These are phyloP conservation scores for Isotomurus palustris DNA, from an alignment of 2,888 invertebrate species.

Conservation along the genomic window DNA sequence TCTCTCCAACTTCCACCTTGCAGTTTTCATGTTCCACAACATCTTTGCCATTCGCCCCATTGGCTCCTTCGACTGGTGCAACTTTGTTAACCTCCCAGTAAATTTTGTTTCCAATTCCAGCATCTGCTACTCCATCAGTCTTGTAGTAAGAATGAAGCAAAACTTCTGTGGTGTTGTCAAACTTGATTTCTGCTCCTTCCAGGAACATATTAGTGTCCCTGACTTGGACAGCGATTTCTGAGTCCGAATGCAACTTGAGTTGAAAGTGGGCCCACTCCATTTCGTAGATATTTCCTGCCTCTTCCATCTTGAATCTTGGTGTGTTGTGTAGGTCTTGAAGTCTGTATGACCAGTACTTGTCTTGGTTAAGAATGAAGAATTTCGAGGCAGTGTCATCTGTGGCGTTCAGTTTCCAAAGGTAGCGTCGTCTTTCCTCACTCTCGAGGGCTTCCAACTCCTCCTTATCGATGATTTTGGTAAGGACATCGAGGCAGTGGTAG, in stretches of 20 bases:
- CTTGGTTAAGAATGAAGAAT: slow-evolving; percentile 31
- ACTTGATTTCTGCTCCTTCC: slow-evolving; percentile 30
- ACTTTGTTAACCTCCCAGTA: slow-evolving; percentile 27
- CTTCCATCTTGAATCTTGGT: slow-evolving; percentile 35
- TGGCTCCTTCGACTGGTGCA: neutral
- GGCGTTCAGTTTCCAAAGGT: slow-evolving; percentile 32
- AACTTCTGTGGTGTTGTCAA: slow-evolving; percentile 26
- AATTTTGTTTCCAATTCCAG: slow-evolving; percentile 30
- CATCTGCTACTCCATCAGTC: slow-evolving; percentile 18
- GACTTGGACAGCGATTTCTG: slow-evolving; percentile 30
- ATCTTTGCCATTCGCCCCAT: neutral
- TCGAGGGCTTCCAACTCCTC: slow-evolving; percentile 27
- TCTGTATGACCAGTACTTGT: slow-evolving; percentile 32
- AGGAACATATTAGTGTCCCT: slow-evolving; percentile 28
- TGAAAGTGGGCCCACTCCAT: slow-evolving; percentile 28
- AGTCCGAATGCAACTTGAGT: slow-evolving; percentile 23
- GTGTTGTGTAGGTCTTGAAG: slow-evolving; percentile 33
- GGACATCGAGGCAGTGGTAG: slow-evolving; percentile 35
- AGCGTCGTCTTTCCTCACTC: slow-evolving; percentile 30
- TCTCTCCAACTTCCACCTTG: slow-evolving; percentile 9
- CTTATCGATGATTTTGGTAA: slow-evolving; percentile 28
- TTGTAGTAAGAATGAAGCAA: slow-evolving; percentile 34
- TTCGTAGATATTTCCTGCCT: slow-evolving; percentile 27
- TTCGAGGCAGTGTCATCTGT: slow-evolving; percentile 24
- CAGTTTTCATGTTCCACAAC: slow-evolving; percentile 21